These are phyloP conservation scores for Phalanger gymnotis DNA, from an alignment of 2,797 vertebrate genomes.

Conservation along the genomic window DNA sequence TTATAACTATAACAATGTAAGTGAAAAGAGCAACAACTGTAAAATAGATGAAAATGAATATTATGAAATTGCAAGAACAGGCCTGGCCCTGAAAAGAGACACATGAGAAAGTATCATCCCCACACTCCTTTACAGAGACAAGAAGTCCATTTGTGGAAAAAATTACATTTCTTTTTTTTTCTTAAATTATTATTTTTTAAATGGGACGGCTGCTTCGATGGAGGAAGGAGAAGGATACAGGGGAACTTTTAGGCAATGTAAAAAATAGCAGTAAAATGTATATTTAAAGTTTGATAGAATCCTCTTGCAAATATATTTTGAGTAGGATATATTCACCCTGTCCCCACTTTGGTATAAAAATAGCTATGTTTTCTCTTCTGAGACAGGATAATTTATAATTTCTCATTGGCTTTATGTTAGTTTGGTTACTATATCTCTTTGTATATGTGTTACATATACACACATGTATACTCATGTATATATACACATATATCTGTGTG, in stretches of 20 bases:
- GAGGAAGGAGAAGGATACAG: not conserved
- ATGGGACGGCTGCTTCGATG: not conserved
- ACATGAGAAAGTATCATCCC: not conserved
- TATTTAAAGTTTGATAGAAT: not conserved
- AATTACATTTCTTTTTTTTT: not conserved
- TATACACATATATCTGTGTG: no score
- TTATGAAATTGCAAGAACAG: not conserved
- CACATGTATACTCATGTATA: rapidly evolving
- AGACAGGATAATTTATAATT: not conserved
- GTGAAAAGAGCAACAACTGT: not conserved
- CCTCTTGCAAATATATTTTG: not conserved
- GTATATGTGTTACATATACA: not conserved
- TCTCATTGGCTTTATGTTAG: not conserved
- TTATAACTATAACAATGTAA: not conserved
- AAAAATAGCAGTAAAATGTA: not conserved
- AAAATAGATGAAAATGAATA: not conserved
- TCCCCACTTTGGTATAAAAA: not conserved
- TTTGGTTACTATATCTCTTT: not conserved
- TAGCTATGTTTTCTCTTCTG: not conserved
- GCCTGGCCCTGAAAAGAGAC: not conserved
- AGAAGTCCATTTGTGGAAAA: not conserved
- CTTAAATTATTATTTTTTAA: not conserved
- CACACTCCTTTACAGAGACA: not conserved
- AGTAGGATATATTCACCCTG: not conserved
- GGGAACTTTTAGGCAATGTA: not conserved